Evolutionary conservation across 2,797 vertebrate genomes (phyloP).

Genomic region (Chloroceryle inda): DNA sequence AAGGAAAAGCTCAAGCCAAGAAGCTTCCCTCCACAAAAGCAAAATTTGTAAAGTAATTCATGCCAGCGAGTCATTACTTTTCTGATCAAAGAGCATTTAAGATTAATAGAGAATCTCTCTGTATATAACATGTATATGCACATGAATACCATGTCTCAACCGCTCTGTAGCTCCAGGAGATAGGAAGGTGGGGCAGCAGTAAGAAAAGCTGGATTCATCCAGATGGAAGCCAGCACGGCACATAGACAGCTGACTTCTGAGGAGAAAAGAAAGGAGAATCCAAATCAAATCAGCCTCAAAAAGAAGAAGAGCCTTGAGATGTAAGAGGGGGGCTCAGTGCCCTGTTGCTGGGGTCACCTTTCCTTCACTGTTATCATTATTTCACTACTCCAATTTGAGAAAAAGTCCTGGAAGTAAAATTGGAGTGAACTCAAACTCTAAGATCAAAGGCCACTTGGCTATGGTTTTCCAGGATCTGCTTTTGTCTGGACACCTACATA

Average conservation of each 20-base stretch:
- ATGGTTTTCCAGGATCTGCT: background rate
- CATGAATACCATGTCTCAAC: background rate
- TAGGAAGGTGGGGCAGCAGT: background rate
- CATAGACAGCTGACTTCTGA: background rate
- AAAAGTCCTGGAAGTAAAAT: background rate
- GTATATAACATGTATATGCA: background rate
- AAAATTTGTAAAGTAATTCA: slow-evolving; percentile 56
- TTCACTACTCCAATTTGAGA: background rate
- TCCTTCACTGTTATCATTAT: background rate
- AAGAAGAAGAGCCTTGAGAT: background rate
- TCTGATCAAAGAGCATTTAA: slow-evolving; percentile 48
- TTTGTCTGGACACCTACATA: fast-evolving
- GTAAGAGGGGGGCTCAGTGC: background rate
- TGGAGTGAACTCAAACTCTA: background rate
- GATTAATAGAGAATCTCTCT: slow-evolving; percentile 1
- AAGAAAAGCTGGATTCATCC: background rate
- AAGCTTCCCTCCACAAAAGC: background rate
- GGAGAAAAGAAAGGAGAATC: background rate
- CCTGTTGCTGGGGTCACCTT: background rate
- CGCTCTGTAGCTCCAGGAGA: slow-evolving; percentile 37
- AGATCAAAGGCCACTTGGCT: background rate
- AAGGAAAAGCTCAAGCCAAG: slow-evolving; percentile 34
- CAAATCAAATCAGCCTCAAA: background rate
- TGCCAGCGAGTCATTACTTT: slow-evolving; percentile 25
- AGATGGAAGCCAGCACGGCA: background rate